Evolutionary conservation across 2,888 invertebrate genomes (phyloP), one percentile per base, ranked within the genome.

Genomic region (Athalia circularis): DNA sequence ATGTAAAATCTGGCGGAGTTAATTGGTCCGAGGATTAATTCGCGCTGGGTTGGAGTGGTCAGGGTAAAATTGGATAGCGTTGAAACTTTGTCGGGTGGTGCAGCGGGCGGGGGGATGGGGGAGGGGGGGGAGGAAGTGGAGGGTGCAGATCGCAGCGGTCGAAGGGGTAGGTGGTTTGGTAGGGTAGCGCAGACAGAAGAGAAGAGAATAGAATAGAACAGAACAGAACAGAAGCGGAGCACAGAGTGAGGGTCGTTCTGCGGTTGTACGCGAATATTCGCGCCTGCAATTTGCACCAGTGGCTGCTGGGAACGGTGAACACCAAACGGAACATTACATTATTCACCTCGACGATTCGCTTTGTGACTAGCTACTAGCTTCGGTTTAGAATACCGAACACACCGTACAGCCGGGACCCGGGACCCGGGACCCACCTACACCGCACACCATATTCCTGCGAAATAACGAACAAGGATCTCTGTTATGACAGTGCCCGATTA

Each of bases 261-360:
- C 11, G 54, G 9, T 54, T 54, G 54, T 54, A 54, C 11, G 54
- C 9, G 54, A n/a, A 54, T 54, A 54, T 54, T 54, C 54, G 54
- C 54, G 54, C 11, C n/a, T 54, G 54, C 54, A 54, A 54, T 54
- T 54, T 54, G 54, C 54, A 54, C 54, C 54, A n/a, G 54, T 54
- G 54, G 9, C 54, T 54, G 54, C 29, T 29, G 29, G 29, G 29
- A 29, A 29, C 29, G 29, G 29, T 29, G 11, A 75, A 76, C 50
- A 50, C n/a, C 64, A 64, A 65, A 64, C 45, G 65, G 72, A 75
- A 74, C 54, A 79, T 81, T 81, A 80, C 78, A 79, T 79, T 80
- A 82, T 82, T 81, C 81, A 82, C 74, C 72, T 62, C 67, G 77
- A 76, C 75, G 78, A 81, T 80, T 80, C 80, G 81, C 79, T 79